Percentiles rank a stretch among this genome's conserved stretches.
Evolutionary conservation across 2,797 vertebrate genomes (phyloP).

Genomic region (Siniperca obscura): DNA sequence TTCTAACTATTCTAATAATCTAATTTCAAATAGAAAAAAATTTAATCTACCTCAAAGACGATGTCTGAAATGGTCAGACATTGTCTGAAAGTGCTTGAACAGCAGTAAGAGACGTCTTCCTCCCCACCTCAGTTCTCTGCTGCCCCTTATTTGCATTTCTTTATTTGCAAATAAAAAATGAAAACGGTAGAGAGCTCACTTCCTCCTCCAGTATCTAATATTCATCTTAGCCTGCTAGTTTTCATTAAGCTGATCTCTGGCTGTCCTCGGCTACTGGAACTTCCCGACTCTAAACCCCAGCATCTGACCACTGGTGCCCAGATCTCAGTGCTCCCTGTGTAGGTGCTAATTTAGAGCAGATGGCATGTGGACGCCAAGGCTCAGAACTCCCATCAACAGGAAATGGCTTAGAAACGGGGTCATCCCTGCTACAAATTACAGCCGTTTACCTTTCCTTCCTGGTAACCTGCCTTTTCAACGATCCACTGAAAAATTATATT

Average conservation of each 20-base stretch:
- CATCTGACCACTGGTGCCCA: conserved; percentile 56
- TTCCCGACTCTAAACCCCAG: conserved; percentile 25
- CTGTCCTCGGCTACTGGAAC: conserved; percentile 29
- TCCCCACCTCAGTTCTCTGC: neutral
- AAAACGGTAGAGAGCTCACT: neutral
- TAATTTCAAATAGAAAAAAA: neutral
- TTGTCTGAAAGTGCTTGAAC: neutral
- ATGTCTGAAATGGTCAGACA: neutral
- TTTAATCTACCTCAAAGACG: neutral
- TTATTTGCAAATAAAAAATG: neutral
- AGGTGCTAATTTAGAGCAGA: conserved; percentile 79
- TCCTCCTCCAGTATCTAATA: neutral
- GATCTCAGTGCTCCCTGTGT: conserved; percentile 58
- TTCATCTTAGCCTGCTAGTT: neutral
- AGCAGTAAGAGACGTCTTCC: neutral
- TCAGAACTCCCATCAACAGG: conserved; percentile 53
- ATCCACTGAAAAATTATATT: neutral
- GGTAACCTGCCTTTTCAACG: conserved; percentile 18
- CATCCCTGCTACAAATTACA: conserved; percentile 48
- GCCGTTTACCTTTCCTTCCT: conserved; percentile 37
- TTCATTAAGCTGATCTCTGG: neutral
- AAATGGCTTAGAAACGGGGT: conserved; percentile 39
- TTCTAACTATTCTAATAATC: too few species aligned
- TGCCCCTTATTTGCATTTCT: neutral
- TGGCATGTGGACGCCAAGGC: conserved; percentile 51